Evolutionary conservation across 2,797 vertebrate species (phyloP).

Genomic region (Cephalopachus bancanus): DNA sequence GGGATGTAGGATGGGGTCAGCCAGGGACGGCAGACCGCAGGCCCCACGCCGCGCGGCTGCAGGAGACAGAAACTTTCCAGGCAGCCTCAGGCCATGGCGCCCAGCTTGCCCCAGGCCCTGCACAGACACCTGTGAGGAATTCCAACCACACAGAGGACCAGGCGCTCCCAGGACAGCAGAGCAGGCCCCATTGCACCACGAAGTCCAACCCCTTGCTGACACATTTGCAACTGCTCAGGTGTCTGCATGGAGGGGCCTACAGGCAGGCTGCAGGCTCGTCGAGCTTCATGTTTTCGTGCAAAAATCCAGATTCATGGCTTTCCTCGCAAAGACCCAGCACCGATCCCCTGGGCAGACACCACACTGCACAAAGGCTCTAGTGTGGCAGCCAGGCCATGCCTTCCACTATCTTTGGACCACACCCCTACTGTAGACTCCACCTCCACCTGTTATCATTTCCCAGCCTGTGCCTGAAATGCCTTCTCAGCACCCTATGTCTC

Average conservation of each 20-base stretch:
- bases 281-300: neutral
- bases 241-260: accelerated
- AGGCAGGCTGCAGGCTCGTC: accelerated
- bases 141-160: neutral
- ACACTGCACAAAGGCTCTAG: neutral
- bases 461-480: neutral
- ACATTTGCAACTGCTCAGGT: neutral
- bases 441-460: neutral
- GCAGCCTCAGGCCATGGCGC: neutral
- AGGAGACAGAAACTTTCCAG: neutral
- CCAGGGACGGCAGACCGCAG: neutral
- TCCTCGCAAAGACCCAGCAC: neutral
- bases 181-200: accelerated
- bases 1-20: neutral
- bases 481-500: neutral
- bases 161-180: neutral
- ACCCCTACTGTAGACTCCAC: too few species aligned
- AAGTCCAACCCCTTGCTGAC: neutral
- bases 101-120: neutral
- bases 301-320: neutral
- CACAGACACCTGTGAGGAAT: neutral
- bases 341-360: too few species aligned
- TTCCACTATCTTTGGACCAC: neutral
- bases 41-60: neutral
- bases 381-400: neutral